These are phyloP conservation scores for Myioborus melanocephalus DNA, from an alignment of 2,797 vertebrate genomes.

Conservation along the genomic window DNA sequence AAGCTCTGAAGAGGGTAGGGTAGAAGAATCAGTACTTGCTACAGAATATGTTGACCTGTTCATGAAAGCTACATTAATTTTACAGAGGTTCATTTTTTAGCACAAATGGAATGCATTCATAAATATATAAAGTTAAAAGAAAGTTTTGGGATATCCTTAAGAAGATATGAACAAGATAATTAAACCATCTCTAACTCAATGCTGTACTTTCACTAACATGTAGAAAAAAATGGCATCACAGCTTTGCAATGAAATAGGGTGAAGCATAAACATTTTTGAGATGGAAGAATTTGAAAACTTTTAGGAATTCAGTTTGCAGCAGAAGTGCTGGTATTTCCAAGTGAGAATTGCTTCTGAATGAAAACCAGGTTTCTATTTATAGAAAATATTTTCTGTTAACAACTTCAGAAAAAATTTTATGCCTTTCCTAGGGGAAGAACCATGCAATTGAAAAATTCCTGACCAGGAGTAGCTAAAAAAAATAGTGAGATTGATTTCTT, in stretches of 20 bases:
- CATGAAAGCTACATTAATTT: neutral
- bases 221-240: neutral
- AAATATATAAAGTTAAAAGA: neutral
- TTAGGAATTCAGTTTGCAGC: neutral
- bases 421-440: neutral
- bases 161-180: neutral
- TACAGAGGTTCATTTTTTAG: neutral
- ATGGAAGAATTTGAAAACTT: neutral
- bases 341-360: neutral
- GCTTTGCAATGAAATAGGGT: neutral
- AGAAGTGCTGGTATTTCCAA: neutral
- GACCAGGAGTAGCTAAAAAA: neutral
- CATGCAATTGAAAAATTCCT: neutral
- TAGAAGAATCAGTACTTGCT: neutral
- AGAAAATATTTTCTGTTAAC: neutral
- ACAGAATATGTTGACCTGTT: neutral
- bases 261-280: neutral
- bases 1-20: neutral
- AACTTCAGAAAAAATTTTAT: neutral
- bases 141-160: neutral
- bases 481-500: neutral
- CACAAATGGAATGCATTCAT: neutral
- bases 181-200: neutral
- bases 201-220: neutral
- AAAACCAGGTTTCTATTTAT: neutral